Evolutionary conservation across 2,797 vertebrate species (phyloP), one percentile per base, ranked within the genome.

Genomic region (Valencia hispanica): DNA sequence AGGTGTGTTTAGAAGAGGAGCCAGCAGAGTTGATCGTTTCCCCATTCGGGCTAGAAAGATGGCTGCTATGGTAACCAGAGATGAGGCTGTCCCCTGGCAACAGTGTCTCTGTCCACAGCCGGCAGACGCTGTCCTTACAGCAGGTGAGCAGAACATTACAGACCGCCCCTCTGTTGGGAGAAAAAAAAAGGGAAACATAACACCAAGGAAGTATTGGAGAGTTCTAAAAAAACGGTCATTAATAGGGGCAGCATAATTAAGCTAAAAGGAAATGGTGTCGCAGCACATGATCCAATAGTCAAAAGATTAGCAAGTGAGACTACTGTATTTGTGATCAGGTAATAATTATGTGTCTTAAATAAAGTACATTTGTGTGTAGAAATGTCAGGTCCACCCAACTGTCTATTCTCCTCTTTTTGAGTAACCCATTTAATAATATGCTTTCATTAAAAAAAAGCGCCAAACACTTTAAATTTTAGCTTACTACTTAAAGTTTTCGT

Each of bases 41-140:
- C 34, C 73, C 68, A 14, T 87, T 70, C n/a, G 86, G 92, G 72
- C 77, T 84, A 78, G 87, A 91, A 90, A 88, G 87, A 22, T 93
- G 92, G 92, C 80, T 96, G 87, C 89, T 94, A 85, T 94, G 94
- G 89, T 94, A 91, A 88, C 96, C 96, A 0, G 95, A 97, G 11
- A 98, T 93, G 53, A 98, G 93, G 86, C 95, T 96, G 91, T 99
- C 98, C 84, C 97, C 97, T 34, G 98, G 98, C 93, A 99, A 94
- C 89, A 99, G 93, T 1, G 98, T 99, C 93, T 99, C 98, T 79
- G 97, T 96, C 98, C 98, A 99, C 41, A 99, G 95, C 27, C 98
- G 97, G 92, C 98, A 99, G 71, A 99, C 97, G 11, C 96, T 99
- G 95, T 99, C 98, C 91, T 98, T 99, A 92, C 98, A 99, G 94